phyloP scores from a whole-genome alignment of 1,140 invertebrate genomes.

The Antheraea mylitta region DNA sequence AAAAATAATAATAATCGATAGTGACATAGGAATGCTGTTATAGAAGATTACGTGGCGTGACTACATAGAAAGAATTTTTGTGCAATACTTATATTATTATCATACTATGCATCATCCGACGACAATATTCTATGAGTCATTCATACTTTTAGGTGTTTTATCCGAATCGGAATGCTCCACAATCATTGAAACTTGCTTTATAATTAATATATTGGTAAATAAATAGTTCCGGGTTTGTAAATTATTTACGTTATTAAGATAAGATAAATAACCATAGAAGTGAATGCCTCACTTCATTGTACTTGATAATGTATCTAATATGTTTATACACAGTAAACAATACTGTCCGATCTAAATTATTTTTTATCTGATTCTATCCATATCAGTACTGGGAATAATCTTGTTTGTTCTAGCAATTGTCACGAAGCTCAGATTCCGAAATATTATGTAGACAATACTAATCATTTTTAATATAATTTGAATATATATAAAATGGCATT shows the following conservation, averaged over 20 bases:
- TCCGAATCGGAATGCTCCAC: slow-evolving; percentile 30
- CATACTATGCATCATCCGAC: slow-evolving; percentile 26
- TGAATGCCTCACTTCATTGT: slow-evolving; percentile 21
- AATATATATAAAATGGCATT: slow-evolving; percentile 4
- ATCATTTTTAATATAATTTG: neutral
- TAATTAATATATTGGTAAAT: slow-evolving; percentile 14
- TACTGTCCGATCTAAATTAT: neutral
- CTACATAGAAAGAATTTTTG: slow-evolving; percentile 44
- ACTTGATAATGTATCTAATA: slow-evolving; percentile 12
- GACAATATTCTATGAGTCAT: slow-evolving; percentile 32
- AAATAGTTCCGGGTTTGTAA: slow-evolving; percentile 24
- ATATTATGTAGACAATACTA: neutral
- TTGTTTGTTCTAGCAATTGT: neutral
- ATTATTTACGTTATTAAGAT: slow-evolving; percentile 21
- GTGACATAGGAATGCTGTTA: slow-evolving; percentile 13
- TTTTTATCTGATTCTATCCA: neutral
- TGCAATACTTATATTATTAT: slow-evolving; percentile 27
- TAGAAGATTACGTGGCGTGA: slow-evolving; percentile 36
- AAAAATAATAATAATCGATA: slow-evolving; percentile 10
- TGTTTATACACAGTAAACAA: neutral
- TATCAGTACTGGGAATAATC: neutral
- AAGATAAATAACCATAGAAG: slow-evolving; percentile 16
- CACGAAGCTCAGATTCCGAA: neutral
- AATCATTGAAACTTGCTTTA: slow-evolving; percentile 26
- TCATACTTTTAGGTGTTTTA: slow-evolving; percentile 28